Conservation (phyloP, 2,888 invertebrate species). For the Thyatira batis region DNA sequence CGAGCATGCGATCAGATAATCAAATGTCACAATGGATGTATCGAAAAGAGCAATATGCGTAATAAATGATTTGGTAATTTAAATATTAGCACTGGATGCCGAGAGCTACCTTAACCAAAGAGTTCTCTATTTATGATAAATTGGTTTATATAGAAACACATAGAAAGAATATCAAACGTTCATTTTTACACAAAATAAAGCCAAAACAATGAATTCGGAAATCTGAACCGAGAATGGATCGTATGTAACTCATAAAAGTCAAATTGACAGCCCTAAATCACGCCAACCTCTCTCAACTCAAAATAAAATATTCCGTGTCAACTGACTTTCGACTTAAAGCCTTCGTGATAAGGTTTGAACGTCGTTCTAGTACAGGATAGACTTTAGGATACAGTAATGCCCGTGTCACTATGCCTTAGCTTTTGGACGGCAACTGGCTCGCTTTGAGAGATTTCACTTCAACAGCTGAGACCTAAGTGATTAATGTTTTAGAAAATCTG, state of each 20-base stretch:
- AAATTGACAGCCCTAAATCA: constrained; percentile 12
- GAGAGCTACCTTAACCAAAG: no score
- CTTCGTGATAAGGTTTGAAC: background rate
- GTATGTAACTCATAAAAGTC: constrained; percentile 5
- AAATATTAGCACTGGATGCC: no score
- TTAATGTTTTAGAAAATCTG: constrained; percentile 48
- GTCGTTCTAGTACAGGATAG: background rate
- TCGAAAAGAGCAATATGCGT: background rate
- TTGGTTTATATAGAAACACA: no score
- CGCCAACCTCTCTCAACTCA: constrained; percentile 5
- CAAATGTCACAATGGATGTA: background rate
- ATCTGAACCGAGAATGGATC: background rate
- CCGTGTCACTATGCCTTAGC: constrained; percentile 42
- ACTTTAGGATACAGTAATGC: constrained; percentile 22
- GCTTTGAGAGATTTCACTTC: constrained; percentile 50
- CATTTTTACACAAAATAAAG: background rate
- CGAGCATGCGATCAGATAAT: background rate
- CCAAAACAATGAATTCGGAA: background rate
- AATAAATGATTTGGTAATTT: background rate
- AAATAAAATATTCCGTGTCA: constrained; percentile 1
- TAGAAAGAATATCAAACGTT: background rate
- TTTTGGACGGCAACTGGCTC: constrained; percentile 34
- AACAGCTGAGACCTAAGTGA: constrained; percentile 67
- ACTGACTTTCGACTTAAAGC: constrained; percentile 2
- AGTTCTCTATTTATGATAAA: no score